Evolutionary conservation across 2,888 invertebrate species (phyloP).

Genomic region (Dioctria linearis): DNA sequence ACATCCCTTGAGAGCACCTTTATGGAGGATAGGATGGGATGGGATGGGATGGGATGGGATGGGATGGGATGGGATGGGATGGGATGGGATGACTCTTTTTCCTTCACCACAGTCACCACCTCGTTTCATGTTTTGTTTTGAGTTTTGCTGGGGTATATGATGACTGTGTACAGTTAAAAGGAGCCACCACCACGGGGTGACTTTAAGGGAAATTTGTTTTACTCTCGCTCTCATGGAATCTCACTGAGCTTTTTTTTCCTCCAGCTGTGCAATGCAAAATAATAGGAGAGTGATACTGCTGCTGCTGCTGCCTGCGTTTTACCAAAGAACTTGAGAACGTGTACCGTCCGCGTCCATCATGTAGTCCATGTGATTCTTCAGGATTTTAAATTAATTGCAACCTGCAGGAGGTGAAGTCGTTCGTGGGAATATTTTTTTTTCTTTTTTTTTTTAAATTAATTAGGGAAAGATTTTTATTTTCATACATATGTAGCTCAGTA

Average conservation of each 20-base stretch:
- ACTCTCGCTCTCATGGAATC: constrained; percentile 41
- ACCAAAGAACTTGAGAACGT: not conserved
- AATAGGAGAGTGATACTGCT: constrained; percentile 30
- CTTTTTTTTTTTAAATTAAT: too few relatives aligned
- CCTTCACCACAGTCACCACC: constrained; percentile 22
- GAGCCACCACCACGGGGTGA: constrained; percentile 22
- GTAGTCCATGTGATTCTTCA: not conserved
- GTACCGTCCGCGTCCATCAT: too few relatives aligned
- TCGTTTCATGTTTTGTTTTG: not conserved
- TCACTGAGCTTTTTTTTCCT: constrained; percentile 21
- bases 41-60: constrained; percentile 9
- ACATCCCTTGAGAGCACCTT: constrained; percentile 47
- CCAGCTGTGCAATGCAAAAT: constrained; percentile 49
- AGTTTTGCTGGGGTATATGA: not conserved
- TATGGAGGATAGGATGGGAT: constrained; percentile 14
- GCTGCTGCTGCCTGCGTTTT: not conserved
- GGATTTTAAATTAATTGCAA: constrained; percentile 14
- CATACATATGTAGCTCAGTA: too few relatives aligned
- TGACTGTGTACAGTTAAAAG: too few relatives aligned
- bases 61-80: constrained; percentile 18
- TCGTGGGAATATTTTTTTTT: constrained; percentile 13
- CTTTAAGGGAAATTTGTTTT: constrained; percentile 35
- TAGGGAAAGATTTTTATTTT: too few relatives aligned
- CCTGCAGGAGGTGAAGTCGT: constrained; percentile 30
- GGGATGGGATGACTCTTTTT: constrained; percentile 3